Evolutionary conservation across 2,113 vertebrate species (phyloP).

Genomic region (Prunella fulvescens): DNA sequence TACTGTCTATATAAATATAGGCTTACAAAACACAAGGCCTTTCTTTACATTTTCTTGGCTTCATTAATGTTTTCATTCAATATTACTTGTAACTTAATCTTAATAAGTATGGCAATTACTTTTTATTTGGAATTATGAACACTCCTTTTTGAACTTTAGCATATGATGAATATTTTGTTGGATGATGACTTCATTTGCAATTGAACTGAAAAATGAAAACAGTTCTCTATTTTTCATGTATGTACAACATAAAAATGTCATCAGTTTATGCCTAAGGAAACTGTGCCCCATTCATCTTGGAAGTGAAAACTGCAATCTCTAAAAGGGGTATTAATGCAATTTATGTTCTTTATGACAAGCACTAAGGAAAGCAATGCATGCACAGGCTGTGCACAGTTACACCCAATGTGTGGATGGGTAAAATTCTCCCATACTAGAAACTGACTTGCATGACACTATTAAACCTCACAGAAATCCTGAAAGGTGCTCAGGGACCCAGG

Average conservation of each 20-base stretch:
- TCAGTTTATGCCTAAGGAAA: not conserved
- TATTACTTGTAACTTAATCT: not conserved
- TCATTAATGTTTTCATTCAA: not conserved
- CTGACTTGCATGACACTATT: not conserved
- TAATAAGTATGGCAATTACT: not conserved
- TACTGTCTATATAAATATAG: not conserved
- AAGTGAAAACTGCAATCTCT: not conserved
- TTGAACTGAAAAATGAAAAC: not conserved
- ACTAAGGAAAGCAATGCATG: not conserved
- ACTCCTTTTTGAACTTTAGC: not conserved
- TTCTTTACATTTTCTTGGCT: not conserved
- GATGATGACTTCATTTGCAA: not conserved
- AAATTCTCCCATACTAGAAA: not conserved
- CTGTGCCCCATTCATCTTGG: not conserved
- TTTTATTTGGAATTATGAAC: not conserved
- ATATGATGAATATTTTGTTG: not conserved
- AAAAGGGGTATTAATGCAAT: not conserved
- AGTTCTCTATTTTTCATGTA: not conserved
- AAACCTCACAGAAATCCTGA: not conserved
- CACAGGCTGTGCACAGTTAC: fast-evolving
- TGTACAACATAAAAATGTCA: not conserved
- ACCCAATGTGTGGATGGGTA: not conserved
- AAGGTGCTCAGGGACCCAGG: not conserved
- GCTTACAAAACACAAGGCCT: not conserved
- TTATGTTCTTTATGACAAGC: not conserved